Conservation (phyloP, 2,113 vertebrate genomes). For the Egretta garzetta region DNA sequence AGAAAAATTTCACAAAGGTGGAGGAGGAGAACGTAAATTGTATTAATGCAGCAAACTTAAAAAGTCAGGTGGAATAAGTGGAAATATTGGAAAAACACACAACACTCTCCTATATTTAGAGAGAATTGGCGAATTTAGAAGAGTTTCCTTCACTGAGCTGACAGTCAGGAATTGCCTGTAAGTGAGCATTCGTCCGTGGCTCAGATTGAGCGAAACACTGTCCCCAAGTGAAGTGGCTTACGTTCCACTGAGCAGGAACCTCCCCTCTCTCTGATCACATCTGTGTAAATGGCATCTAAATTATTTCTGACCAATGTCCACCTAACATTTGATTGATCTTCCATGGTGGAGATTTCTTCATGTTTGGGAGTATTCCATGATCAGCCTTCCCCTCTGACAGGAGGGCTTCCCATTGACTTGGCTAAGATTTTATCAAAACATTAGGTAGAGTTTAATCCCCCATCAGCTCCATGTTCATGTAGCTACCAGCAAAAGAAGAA, state of each 20-base stretch:
- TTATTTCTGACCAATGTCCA: not conserved
- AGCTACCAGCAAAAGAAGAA: not conserved
- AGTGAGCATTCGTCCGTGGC: not conserved
- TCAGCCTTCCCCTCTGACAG: not conserved
- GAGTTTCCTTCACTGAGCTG: not conserved
- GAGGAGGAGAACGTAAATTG: not conserved
- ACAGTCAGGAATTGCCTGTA: not conserved
- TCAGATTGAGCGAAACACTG: fast-evolving
- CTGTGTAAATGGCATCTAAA: not conserved
- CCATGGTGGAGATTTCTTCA: not conserved
- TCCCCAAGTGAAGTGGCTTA: not conserved
- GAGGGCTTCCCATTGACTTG: not conserved
- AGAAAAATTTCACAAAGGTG: not conserved
- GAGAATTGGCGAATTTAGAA: not conserved
- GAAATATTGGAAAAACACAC: not conserved
- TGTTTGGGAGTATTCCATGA: not conserved
- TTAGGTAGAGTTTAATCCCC: not conserved
- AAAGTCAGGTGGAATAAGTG: not conserved
- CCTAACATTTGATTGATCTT: not conserved
- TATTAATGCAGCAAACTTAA: not conserved
- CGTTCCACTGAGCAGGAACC: fast-evolving
- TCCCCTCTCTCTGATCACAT: not conserved
- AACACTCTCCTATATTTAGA: not conserved
- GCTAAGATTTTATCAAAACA: not conserved
- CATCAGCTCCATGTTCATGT: not conserved